Base-by-base conservation (phyloP, 2,797 vertebrate genomes). In the Heliangelus exortis region DNA sequence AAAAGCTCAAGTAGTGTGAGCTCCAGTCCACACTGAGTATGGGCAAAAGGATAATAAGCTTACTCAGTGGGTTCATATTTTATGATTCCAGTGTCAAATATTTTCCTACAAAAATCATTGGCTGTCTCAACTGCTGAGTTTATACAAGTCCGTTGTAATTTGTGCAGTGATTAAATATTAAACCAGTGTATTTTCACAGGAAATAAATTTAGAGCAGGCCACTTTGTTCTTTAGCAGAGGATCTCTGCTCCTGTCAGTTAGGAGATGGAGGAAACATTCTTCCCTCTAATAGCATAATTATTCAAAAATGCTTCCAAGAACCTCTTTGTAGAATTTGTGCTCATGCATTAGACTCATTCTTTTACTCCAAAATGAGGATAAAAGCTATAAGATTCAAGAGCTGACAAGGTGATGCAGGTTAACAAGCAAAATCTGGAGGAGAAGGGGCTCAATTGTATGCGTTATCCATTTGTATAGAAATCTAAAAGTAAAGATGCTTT, bases 121-220 rank as follows among this genome's bases (percentile, higher is more conserved):
- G 48, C 91, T 92, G 72, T 84, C 90, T 96, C 76, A 97, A 79
- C 34, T 77, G 51, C 92, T 36, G 26, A 87, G 94, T 77, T 82
- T 22, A 18, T 68, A 84, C 90, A 75, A 88, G 81, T 95, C 88
- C 80, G 45, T 77, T 93, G 69, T 95, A 93, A 58, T 93, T 96
- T 77, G 79, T 96, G 48, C 47, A 58, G 57, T 69, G 84, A 91
- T 96, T 92, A 96, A 95, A 96, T 94, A 95, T 95, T 96, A 96
- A 96, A 93, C 18, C 28, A 26, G 62, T 72, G 43, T 81, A 66
- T 92, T 94, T 96, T 94, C 92, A 95, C 93, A 94, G 90, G 81
- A 93, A 96, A 92, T 92, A 96, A 93, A 96, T 94, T 90, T 85
- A 92, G 89, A 71, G 85, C 92, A 84, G 89, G 73, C 66, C 67